Percentiles rank a stretch among this genome's conserved stretches.
Conservation (phyloP, 2,888 invertebrate species). For the Nematopogon swammerdamellus region DNA sequence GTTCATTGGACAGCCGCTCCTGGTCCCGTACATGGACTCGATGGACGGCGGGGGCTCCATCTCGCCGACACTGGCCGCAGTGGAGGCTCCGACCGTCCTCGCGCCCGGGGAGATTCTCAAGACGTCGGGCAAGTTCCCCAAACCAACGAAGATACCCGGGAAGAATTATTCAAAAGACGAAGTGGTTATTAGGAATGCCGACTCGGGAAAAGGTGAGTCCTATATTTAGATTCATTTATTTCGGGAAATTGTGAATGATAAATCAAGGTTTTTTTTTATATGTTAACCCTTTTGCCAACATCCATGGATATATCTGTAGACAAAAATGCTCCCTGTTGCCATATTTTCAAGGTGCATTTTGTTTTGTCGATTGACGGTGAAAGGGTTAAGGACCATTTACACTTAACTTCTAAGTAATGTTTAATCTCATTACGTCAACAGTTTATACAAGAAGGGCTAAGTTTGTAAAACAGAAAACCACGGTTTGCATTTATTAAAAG, state of each 20-base stretch:
- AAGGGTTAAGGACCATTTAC: too few species aligned
- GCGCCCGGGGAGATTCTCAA: conserved; percentile 83
- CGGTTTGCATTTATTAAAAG: too few species aligned
- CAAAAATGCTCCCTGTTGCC: too few species aligned
- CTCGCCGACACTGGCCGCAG: conserved; percentile 55
- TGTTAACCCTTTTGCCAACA: too few species aligned
- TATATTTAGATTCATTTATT: conserved; percentile 12
- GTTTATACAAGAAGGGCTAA: too few species aligned
- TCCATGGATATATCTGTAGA: too few species aligned
- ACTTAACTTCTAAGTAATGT: too few species aligned
- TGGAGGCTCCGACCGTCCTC: conserved; percentile 58
- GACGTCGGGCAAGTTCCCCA: conserved; percentile 83
- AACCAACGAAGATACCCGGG: conserved; percentile 86
- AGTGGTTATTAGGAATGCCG: conserved; percentile 91
- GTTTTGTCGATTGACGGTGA: too few species aligned
- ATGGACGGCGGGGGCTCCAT: conserved; percentile 48
- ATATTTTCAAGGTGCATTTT: too few species aligned
- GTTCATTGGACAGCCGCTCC: conserved; percentile 33
- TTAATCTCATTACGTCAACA: too few species aligned
- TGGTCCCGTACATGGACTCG: conserved; percentile 53
- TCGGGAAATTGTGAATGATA: conserved; percentile 24
- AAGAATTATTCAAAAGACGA: conserved; percentile 95
- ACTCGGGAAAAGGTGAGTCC: conserved; percentile 87
- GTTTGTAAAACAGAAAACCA: too few species aligned
- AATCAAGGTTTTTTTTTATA: too few species aligned